Conservation (phyloP, 2,888 invertebrate species). For the Buathra laborator region DNA sequence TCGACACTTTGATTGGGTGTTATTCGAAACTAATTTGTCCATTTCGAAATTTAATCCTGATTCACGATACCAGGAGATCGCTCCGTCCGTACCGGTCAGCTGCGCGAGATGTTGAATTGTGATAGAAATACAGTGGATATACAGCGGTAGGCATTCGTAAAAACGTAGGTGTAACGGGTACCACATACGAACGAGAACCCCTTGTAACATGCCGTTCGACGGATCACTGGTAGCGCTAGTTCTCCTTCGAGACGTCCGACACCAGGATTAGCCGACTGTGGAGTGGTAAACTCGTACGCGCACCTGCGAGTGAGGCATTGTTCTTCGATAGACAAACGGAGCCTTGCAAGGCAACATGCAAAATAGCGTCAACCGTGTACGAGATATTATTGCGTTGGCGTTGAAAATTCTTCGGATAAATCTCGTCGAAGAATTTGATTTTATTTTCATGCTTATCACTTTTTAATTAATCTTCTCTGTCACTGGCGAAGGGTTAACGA, state of each 20-base stretch:
- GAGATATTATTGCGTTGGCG: background rate
- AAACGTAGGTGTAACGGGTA: conserved; percentile 74
- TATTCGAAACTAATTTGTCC: background rate
- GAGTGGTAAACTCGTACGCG: background rate
- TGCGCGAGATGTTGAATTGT: background rate
- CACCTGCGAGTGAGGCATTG: conserved; percentile 42
- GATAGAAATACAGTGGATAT: conserved; percentile 3
- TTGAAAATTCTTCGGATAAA: background rate
- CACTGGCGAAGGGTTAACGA: background rate
- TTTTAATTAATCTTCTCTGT: background rate
- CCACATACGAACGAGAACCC: conserved; percentile 76
- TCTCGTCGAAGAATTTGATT: background rate
- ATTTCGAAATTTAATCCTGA: conserved; percentile 8
- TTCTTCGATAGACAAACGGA: conserved; percentile 15
- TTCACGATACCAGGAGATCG: conserved; percentile 2
- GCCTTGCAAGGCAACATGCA: conserved; percentile 47
- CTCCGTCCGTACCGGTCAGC: background rate
- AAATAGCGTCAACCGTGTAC: background rate
- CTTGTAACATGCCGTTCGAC: conserved; percentile 55
- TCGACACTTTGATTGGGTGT: background rate
- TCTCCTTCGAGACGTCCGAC: conserved; percentile 28
- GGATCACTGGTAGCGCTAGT: conserved; percentile 11
- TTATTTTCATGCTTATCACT: background rate
- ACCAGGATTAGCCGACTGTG: conserved; percentile 34
- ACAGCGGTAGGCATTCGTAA: background rate